These are phyloP conservation scores for Acheta domesticus DNA, from an alignment of 2,888 invertebrate genomes.

Conservation along the genomic window DNA sequence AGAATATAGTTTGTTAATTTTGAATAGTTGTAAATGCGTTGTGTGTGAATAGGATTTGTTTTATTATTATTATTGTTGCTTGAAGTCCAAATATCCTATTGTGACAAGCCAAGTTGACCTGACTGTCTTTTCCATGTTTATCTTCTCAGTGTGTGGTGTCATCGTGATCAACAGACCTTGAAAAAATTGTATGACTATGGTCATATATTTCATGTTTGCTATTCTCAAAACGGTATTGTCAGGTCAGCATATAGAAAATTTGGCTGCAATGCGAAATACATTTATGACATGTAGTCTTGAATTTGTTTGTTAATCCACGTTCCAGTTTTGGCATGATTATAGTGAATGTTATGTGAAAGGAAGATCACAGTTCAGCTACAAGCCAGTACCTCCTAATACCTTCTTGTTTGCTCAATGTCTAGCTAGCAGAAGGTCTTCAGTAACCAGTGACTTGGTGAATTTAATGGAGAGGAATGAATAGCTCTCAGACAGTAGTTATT, in stretches of 20 bases:
- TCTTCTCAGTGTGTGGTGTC: too few relatives aligned
- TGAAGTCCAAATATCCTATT: background rate
- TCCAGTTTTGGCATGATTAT: background rate
- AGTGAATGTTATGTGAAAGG: background rate
- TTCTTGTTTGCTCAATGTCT: background rate
- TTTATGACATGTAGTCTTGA: background rate
- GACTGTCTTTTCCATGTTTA: too few relatives aligned
- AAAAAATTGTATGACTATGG: background rate
- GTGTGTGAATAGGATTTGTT: background rate
- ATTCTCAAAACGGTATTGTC: too few relatives aligned
- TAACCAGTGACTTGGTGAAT: conserved; percentile 3
- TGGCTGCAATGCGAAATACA: background rate
- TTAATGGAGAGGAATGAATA: background rate
- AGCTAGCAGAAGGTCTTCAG: background rate
- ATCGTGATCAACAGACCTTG: too few relatives aligned
- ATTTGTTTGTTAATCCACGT: background rate
- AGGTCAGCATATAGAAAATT: background rate
- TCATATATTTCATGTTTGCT: background rate
- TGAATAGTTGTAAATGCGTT: background rate
- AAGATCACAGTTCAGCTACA: background rate
- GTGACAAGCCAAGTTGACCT: too few relatives aligned
- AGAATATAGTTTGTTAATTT: background rate
- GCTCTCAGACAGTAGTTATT: too few relatives aligned
- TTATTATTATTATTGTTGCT: background rate
- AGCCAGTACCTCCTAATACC: background rate